Evolutionary conservation across 2,888 invertebrate genomes (phyloP).

Genomic region (Tuberolachnus salignus): DNA sequence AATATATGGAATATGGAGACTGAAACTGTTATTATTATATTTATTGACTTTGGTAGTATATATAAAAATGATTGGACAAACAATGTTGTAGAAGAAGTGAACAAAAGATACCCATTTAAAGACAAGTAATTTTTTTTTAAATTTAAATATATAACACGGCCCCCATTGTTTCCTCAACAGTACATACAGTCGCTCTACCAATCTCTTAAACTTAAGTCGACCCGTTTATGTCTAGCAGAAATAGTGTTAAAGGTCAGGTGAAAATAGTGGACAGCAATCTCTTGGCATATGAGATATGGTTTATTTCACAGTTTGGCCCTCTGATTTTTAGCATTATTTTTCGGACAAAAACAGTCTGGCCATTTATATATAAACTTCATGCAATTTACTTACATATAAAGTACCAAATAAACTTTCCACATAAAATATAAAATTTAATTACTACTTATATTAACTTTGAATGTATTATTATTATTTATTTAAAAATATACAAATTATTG

Average conservation of each 20-base stretch:
- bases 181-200: not conserved
- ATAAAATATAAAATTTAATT: not conserved
- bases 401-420: not conserved
- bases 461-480: no score
- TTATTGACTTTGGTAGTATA: conserved; percentile 11
- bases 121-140: conserved; percentile 39
- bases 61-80: not conserved
- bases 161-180: no score
- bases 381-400: not conserved
- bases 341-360: no score
- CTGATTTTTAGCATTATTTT: no score
- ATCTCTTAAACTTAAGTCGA: not conserved
- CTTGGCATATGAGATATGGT: no score
- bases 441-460: no score
- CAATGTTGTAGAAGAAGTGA: not conserved
- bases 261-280: no score
- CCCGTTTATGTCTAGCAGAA: not conserved
- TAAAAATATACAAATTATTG: no score
- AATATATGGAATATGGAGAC: conserved; percentile 38
- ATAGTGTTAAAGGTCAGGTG: no score
- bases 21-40: conserved; percentile 14
- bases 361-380: not conserved
- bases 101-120: conserved; percentile 33
- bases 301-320: no score
- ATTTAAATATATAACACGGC: not conserved